Conservation (phyloP, 2,797 vertebrate genomes). For the Falco cherrug region DNA sequence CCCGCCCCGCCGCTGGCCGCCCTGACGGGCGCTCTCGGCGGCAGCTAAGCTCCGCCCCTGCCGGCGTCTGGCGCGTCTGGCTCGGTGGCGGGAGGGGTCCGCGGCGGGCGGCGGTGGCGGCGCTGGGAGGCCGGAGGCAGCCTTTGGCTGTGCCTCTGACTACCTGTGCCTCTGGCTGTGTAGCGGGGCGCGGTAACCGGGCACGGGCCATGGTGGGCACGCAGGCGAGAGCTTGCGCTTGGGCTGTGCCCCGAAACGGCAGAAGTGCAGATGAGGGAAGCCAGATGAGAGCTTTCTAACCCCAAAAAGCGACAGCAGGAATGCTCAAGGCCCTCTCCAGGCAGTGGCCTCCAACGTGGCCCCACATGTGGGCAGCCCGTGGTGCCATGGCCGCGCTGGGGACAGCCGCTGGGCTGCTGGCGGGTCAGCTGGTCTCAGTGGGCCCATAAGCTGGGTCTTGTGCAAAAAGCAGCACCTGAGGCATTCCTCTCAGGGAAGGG, state of each 20-base stretch:
- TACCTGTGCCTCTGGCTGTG: no score
- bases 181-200: no score
- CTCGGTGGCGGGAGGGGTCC: no score
- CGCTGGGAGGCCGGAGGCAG: not conserved
- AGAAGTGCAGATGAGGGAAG: not conserved
- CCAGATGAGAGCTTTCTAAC: not conserved
- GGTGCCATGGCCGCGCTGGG: not conserved
- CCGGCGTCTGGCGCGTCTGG: no score
- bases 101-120: not conserved
- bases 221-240: rapidly evolving
- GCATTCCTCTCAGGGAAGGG: rapidly evolving
- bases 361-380: rapidly evolving
- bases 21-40: not conserved
- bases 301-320: not conserved
- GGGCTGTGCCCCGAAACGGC: not conserved
- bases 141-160: no score
- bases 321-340: rapidly evolving
- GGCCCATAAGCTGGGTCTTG: rapidly evolving
- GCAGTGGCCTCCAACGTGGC: rapidly evolving
- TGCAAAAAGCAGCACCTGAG: not conserved
- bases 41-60: not conserved
- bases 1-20: not conserved
- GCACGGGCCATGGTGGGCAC: no score
- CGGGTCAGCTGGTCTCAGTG: rapidly evolving
- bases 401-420: not conserved